phyloP scores from a whole-genome alignment of 2,888 invertebrate genomes.

The Abrostola tripartita region DNA sequence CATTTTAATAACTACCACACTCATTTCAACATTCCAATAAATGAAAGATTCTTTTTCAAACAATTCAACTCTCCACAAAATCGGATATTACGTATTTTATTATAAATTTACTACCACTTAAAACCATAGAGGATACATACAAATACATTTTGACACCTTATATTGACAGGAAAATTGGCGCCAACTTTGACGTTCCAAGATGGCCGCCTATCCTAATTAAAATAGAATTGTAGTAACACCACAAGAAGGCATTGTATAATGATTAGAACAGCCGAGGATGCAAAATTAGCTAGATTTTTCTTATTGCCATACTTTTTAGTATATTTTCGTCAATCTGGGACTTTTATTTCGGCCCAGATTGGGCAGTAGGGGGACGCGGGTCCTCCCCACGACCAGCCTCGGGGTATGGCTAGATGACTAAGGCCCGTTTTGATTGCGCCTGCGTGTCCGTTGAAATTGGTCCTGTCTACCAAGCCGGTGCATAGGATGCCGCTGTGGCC shows the following conservation, averaged over 20 bases:
- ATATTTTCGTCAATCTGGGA: conserved; percentile 80
- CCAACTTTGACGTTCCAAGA: conserved; percentile 60
- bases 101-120: conserved; percentile 32
- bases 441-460: conserved; percentile 85
- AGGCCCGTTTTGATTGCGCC: conserved; percentile 92
- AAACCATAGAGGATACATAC: conserved; percentile 38
- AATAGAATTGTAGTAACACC: conserved; percentile 61
- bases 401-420: conserved; percentile 93
- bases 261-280: conserved; percentile 60
- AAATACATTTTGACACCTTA: conserved; percentile 55
- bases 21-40: neutral
- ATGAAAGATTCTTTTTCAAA: conserved; percentile 22
- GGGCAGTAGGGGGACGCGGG: conserved; percentile 92
- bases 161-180: conserved; percentile 61
- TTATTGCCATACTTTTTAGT: conserved; percentile 40
- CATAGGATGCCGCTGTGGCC: conserved; percentile 76
- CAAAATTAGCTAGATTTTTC: conserved; percentile 58
- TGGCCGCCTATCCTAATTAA: conserved; percentile 61
- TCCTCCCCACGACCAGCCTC: conserved; percentile 95
- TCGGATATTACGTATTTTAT: conserved; percentile 29
- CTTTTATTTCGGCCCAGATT: conserved; percentile 91
- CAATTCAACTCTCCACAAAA: conserved; percentile 26
- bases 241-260: conserved; percentile 65
- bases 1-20: neutral
- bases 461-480: conserved; percentile 67